Evolutionary conservation across 2,797 vertebrate species (phyloP), one percentile per base, ranked within the genome.

Genomic region (Nannoperca obscura): DNA sequence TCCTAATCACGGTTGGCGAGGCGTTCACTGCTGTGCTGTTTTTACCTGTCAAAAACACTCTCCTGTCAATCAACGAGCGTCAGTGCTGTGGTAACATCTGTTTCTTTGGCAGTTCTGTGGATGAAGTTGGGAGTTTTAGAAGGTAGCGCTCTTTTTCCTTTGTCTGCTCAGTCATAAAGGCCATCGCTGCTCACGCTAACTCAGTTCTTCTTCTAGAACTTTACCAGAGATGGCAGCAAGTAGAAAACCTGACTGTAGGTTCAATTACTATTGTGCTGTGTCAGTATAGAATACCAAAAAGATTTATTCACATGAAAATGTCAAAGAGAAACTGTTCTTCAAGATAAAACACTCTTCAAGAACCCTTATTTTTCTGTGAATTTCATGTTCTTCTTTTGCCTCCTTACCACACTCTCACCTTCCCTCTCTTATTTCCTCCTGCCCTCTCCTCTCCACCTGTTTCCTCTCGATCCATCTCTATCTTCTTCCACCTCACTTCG

Each of bases 401-500:
- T 77, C 19, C 14, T 62, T 53, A 55, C 46, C 52, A 22, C 46
- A 30, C 66, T 62, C 40, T 68, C 67, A 63, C 67, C 47, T 69
- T 57, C 40, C 24, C 40, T 73, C 68, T 64, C 32, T 50, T 52
- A 20, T 53, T 71, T 53, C 15, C n/a, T 46, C 67, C 55, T 74
- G 46, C 58, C 78, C 62, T 83, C 58, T 52, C 71, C 65, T 79
- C 72, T 76, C 70, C 74, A 68, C 81, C 81, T 78, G 38, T 82
- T 74, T 76, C 65, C 68, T 76, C 60, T 61, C 64, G 61, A 44
- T 62, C 55, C 54, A 50, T 70, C 57, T 74, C 70, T 46, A n/a
- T 54, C 32, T 79, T 68, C 30, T 67, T 72, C 77, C 63, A 62
- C 71, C 80, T 85, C 46, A 11, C 85, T 81, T 81, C 61, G 65